Conservation (phyloP, 2,888 invertebrate genomes). For the Dastarcus helophoroides region DNA sequence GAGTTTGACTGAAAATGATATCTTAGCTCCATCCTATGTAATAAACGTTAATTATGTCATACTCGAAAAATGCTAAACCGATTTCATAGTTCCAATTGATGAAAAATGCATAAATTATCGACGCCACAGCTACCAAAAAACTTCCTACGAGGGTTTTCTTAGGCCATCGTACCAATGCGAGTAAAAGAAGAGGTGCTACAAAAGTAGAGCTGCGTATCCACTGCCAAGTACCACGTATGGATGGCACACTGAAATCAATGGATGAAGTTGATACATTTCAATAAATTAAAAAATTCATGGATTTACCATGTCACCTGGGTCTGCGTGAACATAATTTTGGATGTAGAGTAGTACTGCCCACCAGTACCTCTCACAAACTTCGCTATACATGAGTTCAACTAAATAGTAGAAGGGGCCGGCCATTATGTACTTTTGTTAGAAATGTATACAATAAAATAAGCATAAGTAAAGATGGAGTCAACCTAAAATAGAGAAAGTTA, state of each 20-base stretch:
- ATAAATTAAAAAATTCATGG: neutral
- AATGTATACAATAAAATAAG: conserved; percentile 31
- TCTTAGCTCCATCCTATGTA: neutral
- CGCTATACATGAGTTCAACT: conserved; percentile 14
- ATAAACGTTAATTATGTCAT: too few relatives aligned
- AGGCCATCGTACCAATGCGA: conserved; percentile 35
- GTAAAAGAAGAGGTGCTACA: conserved; percentile 42
- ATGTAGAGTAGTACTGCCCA: conserved; percentile 35
- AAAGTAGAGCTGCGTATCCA: conserved; percentile 48
- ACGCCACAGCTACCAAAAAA: conserved; percentile 8
- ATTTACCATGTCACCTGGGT: conserved; percentile 23
- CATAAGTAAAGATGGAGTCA: conserved; percentile 39
- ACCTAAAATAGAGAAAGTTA: conserved; percentile 23
- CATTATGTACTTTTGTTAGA: conserved; percentile 16
- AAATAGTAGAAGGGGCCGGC: conserved; percentile 21
- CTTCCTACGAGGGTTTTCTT: conserved; percentile 15
- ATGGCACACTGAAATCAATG: conserved; percentile 35
- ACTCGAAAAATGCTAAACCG: conserved; percentile 12
- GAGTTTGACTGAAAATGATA: conserved; percentile 10
- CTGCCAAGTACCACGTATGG: conserved; percentile 48
- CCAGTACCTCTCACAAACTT: conserved; percentile 32
- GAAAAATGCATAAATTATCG: conserved; percentile 13
- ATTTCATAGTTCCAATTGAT: conserved; percentile 11
- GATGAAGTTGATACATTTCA: neutral
- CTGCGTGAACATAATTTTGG: conserved; percentile 32